These are phyloP conservation scores for Chelon labrosus DNA, from an alignment of 2,797 vertebrate genomes.

Conservation along the genomic window DNA sequence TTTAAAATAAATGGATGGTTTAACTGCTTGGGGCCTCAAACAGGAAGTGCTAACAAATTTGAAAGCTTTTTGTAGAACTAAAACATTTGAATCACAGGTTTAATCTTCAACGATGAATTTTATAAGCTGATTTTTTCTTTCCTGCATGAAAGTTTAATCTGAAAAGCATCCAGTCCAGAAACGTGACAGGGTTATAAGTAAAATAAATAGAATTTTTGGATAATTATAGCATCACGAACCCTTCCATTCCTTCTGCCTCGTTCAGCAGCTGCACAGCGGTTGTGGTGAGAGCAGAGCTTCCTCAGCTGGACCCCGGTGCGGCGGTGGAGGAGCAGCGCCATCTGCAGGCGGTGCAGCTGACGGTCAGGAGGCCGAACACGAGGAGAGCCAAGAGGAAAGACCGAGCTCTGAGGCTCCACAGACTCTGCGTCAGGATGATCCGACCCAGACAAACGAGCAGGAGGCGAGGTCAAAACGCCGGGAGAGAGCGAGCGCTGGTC, in stretches of 20 bases:
- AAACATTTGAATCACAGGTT: no score
- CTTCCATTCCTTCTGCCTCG: neutral
- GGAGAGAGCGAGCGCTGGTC: neutral
- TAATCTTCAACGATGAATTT: no score
- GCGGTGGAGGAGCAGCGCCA: constrained; percentile 60
- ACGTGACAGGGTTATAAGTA: no score
- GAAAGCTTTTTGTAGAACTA: no score
- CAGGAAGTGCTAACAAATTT: no score
- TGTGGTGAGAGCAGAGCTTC: constrained; percentile 62
- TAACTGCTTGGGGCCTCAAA: no score
- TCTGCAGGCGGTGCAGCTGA: constrained; percentile 59
- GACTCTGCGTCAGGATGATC: constrained; percentile 76
- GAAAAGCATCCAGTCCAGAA: neutral
- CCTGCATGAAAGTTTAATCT: neutral
- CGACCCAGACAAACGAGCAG: constrained; percentile 17
- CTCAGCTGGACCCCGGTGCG: constrained; percentile 35
- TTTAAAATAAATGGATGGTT: no score
- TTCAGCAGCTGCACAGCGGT: constrained; percentile 57
- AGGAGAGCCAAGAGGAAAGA: constrained; percentile 54
- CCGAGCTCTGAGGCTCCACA: constrained; percentile 64
- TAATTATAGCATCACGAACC: neutral
- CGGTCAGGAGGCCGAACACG: constrained; percentile 40
- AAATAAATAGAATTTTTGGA: neutral
- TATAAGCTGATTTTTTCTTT: neutral
- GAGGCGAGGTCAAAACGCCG: neutral